These are phyloP conservation scores for Nymphalis polychloros DNA, from an alignment of 2,888 invertebrate genomes.

Conservation along the genomic window DNA sequence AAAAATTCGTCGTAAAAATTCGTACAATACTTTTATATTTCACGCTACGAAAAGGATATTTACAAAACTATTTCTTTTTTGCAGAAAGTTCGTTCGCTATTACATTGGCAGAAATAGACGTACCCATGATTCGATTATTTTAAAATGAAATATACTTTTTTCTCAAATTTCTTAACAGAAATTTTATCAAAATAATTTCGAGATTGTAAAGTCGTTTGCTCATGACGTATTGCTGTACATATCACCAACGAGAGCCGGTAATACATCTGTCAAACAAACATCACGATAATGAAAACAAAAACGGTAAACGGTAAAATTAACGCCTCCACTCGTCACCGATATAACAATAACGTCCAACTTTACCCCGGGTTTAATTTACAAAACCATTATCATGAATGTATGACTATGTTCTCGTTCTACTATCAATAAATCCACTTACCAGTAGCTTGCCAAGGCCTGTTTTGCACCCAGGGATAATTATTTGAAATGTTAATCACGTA, in stretches of 20 bases:
- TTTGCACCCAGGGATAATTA: conserved; percentile 40
- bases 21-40: conserved; percentile 7
- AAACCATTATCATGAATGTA: conserved; percentile 57
- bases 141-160: not conserved
- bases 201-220: not conserved
- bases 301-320: conserved; percentile 53
- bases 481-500: conserved; percentile 56
- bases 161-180: not conserved
- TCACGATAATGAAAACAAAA: conserved; percentile 54
- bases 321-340: conserved; percentile 43
- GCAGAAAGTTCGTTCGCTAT: not conserved
- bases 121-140: no score
- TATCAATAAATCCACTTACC: conserved; percentile 61
- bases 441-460: conserved; percentile 49
- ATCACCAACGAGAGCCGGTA: conserved; percentile 16
- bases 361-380: conserved; percentile 58
- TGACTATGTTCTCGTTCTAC: conserved; percentile 51
- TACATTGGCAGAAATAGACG: no score
- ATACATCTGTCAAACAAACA: conserved; percentile 43
- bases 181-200: not conserved
- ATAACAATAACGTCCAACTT: conserved; percentile 52
- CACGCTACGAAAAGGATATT: conserved; percentile 5
- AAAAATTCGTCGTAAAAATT: conserved; percentile 10
- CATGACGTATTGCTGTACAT: conserved; percentile 13
- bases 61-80: not conserved